Evolutionary conservation across 2,113 vertebrate species (phyloP), one percentile per base, ranked within the genome.

Genomic region (Andinoacara biseriatus): DNA sequence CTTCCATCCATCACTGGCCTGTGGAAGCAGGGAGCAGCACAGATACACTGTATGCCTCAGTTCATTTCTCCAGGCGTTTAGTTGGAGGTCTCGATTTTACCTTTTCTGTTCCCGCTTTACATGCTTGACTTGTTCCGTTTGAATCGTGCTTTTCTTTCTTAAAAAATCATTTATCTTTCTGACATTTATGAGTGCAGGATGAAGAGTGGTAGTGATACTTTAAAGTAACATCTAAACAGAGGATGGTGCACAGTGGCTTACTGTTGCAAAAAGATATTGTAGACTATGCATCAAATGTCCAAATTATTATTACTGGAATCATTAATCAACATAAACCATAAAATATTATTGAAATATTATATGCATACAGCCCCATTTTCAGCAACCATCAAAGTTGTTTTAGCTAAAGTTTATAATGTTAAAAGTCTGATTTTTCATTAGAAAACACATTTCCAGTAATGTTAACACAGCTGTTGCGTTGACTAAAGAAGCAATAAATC

Each of bases 1-100:
- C 93, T 93, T 87, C 88, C 91, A 94, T 94, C 91, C 86, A 87
- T 94, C 94, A 91, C 75, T 78, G 80, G 85, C 62, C 63, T 43
- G 56, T 85, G 89, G 82, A 92, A 87, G 87, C 76, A 7, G 63
- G 80, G 74, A 72, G 77, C 75, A 86, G 58, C 79, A 54, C 56
- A 81, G 78, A 87, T 60, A 61, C 89, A 83, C 61, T 49, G 54
- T 33, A 61, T 3, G 80, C 83, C 74, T 88, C 81, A 46, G 54
- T 84, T 92, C 76, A 72, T 72, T 77, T 65, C 74, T 85, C 26
- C 58, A 38, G 61, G 58, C 22, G 3, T 74, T 76, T 15, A 18
- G 69, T 69, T 43, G 10, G 43, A 83, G 59, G 17, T 78, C 60
- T 74, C 46, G 60, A 78, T 86, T 88, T 74, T 76, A 78, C 75